A percentile compares a stretch with the other conserved stretches of the same genome.
phyloP scores from a whole-genome alignment of 1,140 invertebrate genomes.

The Papilio machaon region DNA sequence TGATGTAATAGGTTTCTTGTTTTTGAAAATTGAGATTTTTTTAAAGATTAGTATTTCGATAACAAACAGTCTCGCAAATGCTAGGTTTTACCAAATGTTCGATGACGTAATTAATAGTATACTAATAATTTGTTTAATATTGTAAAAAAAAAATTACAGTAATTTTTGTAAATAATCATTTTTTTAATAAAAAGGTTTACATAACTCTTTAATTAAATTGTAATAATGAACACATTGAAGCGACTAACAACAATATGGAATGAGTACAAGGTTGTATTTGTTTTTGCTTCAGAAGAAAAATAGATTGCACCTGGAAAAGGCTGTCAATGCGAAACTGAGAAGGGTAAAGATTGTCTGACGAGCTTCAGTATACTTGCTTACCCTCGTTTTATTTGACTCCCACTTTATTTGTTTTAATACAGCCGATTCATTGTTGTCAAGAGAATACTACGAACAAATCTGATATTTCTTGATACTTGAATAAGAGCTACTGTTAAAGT shows the following conservation, averaged over 20 bases:
- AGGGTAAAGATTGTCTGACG: constrained; percentile 71
- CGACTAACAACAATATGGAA: constrained; percentile 49
- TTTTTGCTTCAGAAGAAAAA: constrained; percentile 82
- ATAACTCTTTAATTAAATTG: constrained; percentile 5
- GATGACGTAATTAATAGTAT: neutral
- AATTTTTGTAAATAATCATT: neutral
- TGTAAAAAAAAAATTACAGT: neutral
- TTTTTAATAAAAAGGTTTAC: neutral
- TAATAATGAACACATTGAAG: constrained; percentile 33
- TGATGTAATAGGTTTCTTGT: neutral
- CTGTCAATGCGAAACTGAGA: constrained; percentile 78
- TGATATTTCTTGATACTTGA: neutral
- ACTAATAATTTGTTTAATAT: constrained; percentile 1
- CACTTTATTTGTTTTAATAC: constrained; percentile 55
- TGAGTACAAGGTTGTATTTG: constrained; percentile 69
- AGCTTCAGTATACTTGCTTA: constrained; percentile 77
- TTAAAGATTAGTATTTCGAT: too few relatives aligned
- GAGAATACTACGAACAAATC: constrained; percentile 40
- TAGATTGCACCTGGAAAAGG: constrained; percentile 81
- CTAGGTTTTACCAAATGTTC: neutral
- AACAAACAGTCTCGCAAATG: neutral
- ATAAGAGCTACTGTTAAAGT: neutral
- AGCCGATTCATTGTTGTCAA: constrained; percentile 52
- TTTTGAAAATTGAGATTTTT: neutral
- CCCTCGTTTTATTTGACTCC: constrained; percentile 69